Conservation (phyloP, 1,140 invertebrate species). For the Subanguina moxae region DNA sequence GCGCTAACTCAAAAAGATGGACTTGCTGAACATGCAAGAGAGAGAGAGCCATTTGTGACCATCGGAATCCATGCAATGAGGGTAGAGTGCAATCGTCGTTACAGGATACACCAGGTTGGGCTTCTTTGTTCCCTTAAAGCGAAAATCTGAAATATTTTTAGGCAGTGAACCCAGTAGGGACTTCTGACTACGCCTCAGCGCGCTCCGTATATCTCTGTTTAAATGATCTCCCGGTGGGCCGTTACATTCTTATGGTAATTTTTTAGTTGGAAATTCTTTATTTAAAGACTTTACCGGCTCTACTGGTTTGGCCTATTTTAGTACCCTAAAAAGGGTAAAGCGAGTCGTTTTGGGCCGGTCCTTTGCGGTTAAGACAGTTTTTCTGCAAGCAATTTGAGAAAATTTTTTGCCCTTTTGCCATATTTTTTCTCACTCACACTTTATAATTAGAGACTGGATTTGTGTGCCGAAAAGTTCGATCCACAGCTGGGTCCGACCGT, state of each 20-base stretch:
- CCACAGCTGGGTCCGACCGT: no score
- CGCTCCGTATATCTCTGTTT: constrained; percentile 51
- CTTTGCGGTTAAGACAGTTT: no score
- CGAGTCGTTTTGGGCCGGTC: no score
- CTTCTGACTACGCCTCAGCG: constrained; percentile 45
- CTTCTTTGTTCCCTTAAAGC: not conserved
- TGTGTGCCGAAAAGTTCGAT: no score
- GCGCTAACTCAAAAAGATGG: constrained; percentile 53
- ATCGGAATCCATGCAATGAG: constrained; percentile 58
- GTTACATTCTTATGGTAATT: constrained; percentile 43
- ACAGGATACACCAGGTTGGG: constrained; percentile 53
- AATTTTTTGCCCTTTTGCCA: no score
- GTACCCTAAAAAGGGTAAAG: no score
- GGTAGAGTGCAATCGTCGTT: constrained; percentile 51
- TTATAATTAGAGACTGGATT: no score
- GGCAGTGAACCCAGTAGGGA: constrained; percentile 46
- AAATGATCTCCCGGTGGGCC: constrained; percentile 30
- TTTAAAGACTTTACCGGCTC: not conserved
- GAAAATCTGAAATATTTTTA: constrained; percentile 18
- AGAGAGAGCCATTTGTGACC: constrained; percentile 55
- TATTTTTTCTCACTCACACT: no score
- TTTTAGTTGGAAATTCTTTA: not conserved
- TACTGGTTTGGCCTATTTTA: no score
- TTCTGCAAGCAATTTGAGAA: no score
- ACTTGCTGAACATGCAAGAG: constrained; percentile 27